A percentile compares a stretch with the other conserved stretches of the same genome.
phyloP scores from a whole-genome alignment of 1,140 invertebrate genomes.

The Pissodes strobi region DNA sequence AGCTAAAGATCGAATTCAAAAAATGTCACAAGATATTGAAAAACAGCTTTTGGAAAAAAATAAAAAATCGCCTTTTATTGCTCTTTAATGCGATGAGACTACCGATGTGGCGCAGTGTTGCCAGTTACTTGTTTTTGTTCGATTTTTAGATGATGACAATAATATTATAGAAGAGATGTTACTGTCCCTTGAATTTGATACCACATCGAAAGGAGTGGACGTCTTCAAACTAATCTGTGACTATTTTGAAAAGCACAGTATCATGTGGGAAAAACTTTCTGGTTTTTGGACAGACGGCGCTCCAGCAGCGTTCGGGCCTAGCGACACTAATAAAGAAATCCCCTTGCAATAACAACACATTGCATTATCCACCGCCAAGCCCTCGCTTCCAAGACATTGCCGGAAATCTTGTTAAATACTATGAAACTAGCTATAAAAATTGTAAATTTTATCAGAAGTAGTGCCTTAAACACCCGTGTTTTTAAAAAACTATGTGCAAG shows the following conservation, averaged over 20 bases:
- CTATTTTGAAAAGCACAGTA: too few species aligned
- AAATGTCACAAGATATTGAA: slow-evolving; percentile 32
- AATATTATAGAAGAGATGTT: neutral
- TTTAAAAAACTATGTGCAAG: slow-evolving; percentile 44
- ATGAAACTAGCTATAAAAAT: slow-evolving; percentile 46
- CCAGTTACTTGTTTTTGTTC: slow-evolving; percentile 15
- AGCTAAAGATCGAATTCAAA: slow-evolving; percentile 3
- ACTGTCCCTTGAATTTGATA: too few species aligned
- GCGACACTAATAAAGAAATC: too few species aligned
- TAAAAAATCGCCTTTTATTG: slow-evolving; percentile 23
- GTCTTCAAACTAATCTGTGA: too few species aligned
- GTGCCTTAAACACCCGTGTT: slow-evolving; percentile 45
- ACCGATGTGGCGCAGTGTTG: slow-evolving; percentile 1
- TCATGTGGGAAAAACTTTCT: too few species aligned
- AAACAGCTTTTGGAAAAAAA: slow-evolving; percentile 29
- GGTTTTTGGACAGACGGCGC: too few species aligned
- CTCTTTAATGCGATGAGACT: slow-evolving; percentile 21
- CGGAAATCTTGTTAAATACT: slow-evolving; percentile 35
- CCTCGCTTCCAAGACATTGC: slow-evolving; percentile 48
- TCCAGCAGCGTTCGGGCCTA: too few species aligned
- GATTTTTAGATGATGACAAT: slow-evolving; percentile 8
- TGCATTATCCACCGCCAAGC: slow-evolving; percentile 49
- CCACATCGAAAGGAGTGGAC: too few species aligned
- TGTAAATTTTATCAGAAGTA: slow-evolving; percentile 49
- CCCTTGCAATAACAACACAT: too few species aligned